phyloP scores from a whole-genome alignment of 2,113 vertebrate species.

The Haemorhous mexicanus region DNA sequence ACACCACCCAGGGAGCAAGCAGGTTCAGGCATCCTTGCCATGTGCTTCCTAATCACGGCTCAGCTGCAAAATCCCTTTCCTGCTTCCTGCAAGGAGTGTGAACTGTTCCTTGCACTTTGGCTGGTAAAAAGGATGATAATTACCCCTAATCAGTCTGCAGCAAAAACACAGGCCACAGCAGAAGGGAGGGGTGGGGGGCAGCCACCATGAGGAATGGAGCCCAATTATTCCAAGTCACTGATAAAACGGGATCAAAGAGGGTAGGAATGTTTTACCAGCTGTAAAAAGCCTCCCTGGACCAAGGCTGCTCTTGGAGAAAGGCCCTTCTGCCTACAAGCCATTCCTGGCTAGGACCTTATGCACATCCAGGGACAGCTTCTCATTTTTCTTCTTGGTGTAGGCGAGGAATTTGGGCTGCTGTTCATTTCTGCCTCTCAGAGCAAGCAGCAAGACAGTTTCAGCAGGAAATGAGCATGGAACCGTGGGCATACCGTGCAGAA shows the following conservation, averaged over 20 bases:
- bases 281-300: background rate
- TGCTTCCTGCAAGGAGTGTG: conserved; percentile 25
- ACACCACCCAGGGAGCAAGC: background rate
- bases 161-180: background rate
- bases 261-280: background rate
- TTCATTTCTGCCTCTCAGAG: background rate
- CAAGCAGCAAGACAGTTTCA: background rate
- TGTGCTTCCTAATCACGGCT: conserved; percentile 5
- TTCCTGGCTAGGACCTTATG: background rate
- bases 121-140: conserved; percentile 40
- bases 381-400: background rate
- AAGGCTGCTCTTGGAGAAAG: background rate
- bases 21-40: background rate
- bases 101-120: conserved; percentile 25
- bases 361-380: background rate
- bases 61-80: conserved; percentile 7
- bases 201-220: background rate
- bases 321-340: background rate
- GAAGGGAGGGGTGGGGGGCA: background rate
- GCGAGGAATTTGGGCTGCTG: background rate
- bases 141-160: conserved; percentile 41
- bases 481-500: background rate
- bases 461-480: background rate
- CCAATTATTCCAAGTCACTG: conserved; percentile 43
- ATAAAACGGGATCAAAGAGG: background rate